Evolutionary conservation across 2,113 vertebrate species (phyloP).

Genomic region (Rousettus leschenaultii): DNA sequence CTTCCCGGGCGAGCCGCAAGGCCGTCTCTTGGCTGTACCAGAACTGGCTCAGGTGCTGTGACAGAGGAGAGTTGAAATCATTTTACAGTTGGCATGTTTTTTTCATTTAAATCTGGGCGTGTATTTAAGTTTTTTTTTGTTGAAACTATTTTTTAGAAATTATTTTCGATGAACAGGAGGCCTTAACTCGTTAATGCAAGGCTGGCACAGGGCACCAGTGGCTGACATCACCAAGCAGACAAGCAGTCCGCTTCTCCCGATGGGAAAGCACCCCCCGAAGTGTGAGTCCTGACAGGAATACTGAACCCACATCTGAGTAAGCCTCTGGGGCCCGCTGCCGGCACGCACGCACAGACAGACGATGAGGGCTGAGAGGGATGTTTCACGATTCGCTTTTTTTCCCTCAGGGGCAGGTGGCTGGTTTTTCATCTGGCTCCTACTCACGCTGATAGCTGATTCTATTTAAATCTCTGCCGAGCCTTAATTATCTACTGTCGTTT

Average conservation of each 20-base stretch:
- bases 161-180: no score
- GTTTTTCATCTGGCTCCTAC: neutral
- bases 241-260: neutral
- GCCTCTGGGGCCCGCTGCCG: neutral
- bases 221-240: neutral
- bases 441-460: neutral
- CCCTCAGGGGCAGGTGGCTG: neutral
- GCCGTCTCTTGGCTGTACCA: constrained; percentile 96
- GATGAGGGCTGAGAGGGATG: no score
- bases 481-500: neutral
- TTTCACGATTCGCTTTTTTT: neutral
- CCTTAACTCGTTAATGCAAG: no score
- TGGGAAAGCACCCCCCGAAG: neutral
- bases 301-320: neutral
- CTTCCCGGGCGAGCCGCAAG: constrained; percentile 86
- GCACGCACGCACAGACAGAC: no score
- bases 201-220: neutral
- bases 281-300: neutral
- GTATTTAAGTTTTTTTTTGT: neutral
- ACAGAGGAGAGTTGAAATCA: neutral
- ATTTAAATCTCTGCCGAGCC: neutral
- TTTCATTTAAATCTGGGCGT: neutral
- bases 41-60: constrained; percentile 95
- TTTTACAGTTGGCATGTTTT: neutral
- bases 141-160: no score